phyloP scores from a whole-genome alignment of 2,797 vertebrate genomes.

The Leptodactylus fallax region DNA sequence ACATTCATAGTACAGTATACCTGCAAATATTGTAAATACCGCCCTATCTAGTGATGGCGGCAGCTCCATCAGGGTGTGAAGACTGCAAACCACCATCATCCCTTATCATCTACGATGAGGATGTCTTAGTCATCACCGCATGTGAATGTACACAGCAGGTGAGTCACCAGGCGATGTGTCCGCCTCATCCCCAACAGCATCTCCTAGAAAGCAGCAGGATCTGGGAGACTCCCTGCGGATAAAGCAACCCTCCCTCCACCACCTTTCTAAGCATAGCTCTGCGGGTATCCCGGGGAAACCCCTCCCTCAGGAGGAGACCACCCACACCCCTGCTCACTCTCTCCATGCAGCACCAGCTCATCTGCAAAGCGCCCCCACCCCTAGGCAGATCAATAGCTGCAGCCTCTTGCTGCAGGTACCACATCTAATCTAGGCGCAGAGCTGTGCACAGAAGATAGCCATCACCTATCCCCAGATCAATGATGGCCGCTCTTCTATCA shows the following conservation, averaged over 20 bases:
- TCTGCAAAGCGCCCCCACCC: constrained; percentile 51
- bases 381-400: constrained; percentile 50
- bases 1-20: neutral
- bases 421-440: neutral
- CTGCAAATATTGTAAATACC: constrained; percentile 5
- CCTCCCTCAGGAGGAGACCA: constrained; percentile 61
- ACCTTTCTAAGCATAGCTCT: constrained; percentile 31
- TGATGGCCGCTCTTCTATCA: neutral
- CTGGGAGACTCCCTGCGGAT: constrained; percentile 51
- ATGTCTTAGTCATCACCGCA: constrained; percentile 27
- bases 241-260: neutral
- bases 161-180: constrained; percentile 32
- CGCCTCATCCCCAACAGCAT: constrained; percentile 8
- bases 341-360: constrained; percentile 29
- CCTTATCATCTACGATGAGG: neutral
- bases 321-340: constrained; percentile 26
- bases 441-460: neutral
- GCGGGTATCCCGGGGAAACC: constrained; percentile 61
- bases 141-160: constrained; percentile 25
- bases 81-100: constrained; percentile 42
- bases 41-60: neutral
- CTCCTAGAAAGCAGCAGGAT: constrained; percentile 35
- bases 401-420: constrained; percentile 41
- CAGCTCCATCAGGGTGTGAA: neutral
- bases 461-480: neutral